phyloP scores from a whole-genome alignment of 2,113 vertebrate genomes.

The Orthonyx spaldingii region DNA sequence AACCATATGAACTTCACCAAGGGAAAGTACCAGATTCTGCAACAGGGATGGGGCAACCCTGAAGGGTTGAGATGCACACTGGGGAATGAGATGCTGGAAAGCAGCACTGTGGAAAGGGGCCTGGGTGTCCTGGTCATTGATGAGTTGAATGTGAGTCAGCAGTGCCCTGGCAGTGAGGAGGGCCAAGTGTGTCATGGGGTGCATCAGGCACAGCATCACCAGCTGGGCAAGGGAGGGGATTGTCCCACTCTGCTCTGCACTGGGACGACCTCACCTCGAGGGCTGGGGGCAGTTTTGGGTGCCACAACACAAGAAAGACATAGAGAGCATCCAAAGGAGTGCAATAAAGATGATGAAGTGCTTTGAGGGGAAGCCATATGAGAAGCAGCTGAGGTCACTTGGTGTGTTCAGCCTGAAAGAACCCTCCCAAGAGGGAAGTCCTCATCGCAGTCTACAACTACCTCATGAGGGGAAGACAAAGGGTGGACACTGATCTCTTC shows the following conservation, averaged over 20 bases:
- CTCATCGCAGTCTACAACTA: background rate
- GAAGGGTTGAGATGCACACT: background rate
- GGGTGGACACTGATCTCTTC: background rate
- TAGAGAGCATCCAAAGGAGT: too few relatives aligned
- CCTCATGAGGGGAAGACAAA: background rate
- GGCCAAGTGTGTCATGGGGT: background rate
- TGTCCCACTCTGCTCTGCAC: background rate
- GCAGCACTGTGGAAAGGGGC: background rate
- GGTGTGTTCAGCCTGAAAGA: background rate
- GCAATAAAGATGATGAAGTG: too few relatives aligned
- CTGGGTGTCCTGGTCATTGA: background rate
- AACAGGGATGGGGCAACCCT: too few relatives aligned
- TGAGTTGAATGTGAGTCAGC: background rate
- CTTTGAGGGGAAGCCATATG: too few relatives aligned
- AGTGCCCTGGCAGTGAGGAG: background rate
- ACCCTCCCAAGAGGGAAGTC: background rate
- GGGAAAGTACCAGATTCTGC: background rate
- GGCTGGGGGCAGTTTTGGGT: too few relatives aligned
- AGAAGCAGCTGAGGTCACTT: background rate
- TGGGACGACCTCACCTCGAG: background rate
- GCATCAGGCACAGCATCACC: background rate
- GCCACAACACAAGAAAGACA: too few relatives aligned
- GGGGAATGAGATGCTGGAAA: background rate
- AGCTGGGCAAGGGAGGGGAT: background rate
- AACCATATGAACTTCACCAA: background rate